Evolutionary conservation across 2,888 invertebrate genomes (phyloP).

Genomic region (Notodonta ziczac): DNA sequence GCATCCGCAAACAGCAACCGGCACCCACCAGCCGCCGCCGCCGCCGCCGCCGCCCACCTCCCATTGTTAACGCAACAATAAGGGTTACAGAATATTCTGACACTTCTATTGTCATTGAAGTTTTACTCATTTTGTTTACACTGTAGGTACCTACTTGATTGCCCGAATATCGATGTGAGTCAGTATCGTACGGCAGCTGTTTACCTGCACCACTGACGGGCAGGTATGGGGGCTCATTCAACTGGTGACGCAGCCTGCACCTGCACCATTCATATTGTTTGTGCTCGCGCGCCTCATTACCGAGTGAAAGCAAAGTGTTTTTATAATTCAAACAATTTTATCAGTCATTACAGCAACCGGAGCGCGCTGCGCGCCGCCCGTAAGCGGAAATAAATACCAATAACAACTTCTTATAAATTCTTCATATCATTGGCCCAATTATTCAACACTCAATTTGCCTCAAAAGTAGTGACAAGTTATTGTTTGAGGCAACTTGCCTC

Average conservation of each 20-base stretch:
- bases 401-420: neutral
- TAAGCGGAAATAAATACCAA: neutral
- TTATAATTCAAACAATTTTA: neutral
- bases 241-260: neutral
- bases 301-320: neutral
- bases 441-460: too few relatives aligned
- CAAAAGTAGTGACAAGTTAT: too few relatives aligned
- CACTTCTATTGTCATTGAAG: too few relatives aligned
- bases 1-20: too few relatives aligned
- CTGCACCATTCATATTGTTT: slow-evolving; percentile 1
- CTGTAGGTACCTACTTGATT: too few relatives aligned
- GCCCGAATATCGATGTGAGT: too few relatives aligned
- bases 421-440: neutral
- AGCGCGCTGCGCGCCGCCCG: neutral
- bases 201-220: neutral
- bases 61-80: too few relatives aligned
- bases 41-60: too few relatives aligned
- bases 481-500: too few relatives aligned
- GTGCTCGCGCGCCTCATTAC: neutral
- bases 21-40: neutral
- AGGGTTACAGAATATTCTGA: too few relatives aligned
- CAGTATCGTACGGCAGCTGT: too few relatives aligned
- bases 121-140: too few relatives aligned
- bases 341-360: neutral
- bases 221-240: neutral